Conservation (phyloP, 2,113 vertebrate genomes). For the Manacus vitellinus region DNA sequence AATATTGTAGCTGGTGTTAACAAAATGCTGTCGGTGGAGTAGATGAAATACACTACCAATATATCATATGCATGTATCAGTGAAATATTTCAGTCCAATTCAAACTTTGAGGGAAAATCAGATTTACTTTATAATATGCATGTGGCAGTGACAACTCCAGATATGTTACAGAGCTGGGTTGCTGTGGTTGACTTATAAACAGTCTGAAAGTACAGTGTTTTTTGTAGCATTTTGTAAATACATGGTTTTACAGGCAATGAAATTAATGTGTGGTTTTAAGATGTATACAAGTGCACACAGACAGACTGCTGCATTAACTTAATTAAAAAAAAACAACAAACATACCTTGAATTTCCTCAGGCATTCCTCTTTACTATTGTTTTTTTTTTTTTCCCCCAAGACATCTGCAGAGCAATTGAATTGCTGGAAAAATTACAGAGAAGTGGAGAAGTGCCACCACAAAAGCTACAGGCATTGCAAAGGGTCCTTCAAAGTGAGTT, state of each 20-base stretch:
- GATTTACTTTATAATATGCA: background rate
- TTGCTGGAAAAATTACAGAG: conserved; percentile 95
- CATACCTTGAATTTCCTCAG: background rate
- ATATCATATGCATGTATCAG: background rate
- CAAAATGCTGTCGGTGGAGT: background rate
- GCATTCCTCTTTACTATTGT: background rate
- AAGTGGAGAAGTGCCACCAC: conserved; percentile 95
- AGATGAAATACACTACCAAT: background rate
- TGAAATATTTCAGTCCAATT: background rate
- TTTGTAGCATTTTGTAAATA: background rate
- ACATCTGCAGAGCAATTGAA: conserved; percentile 96
- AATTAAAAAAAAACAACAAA: too few species aligned
- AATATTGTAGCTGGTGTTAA: background rate
- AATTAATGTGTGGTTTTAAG: background rate
- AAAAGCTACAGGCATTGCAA: conserved; percentile 96
- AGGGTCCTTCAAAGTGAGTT: conserved; percentile 98
- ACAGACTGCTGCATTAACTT: background rate
- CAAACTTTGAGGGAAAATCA: background rate
- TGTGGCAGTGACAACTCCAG: background rate
- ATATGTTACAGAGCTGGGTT: background rate
- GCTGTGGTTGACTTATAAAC: background rate
- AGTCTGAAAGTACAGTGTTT: background rate
- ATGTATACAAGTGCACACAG: background rate
- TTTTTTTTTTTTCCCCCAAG: conserved; percentile 65
- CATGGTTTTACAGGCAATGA: accelerated